A percentile compares a stretch with the other conserved stretches of the same genome.
Evolutionary conservation across 2,797 vertebrate genomes (phyloP).

Genomic region (Iguana delicatissima): DNA sequence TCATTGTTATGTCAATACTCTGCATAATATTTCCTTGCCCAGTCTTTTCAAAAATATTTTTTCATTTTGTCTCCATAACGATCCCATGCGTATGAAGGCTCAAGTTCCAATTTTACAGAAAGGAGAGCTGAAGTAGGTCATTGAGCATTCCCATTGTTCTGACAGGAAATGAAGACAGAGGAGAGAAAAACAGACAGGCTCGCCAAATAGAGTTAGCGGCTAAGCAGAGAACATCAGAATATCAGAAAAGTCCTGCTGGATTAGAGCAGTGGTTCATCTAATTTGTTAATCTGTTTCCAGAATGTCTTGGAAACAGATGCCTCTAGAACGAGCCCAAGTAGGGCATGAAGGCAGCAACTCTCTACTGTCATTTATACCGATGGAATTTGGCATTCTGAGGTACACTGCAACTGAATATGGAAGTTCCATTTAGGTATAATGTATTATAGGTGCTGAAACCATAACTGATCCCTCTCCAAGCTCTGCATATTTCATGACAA

Average conservation of each 20-base stretch:
- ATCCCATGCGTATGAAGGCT: neutral
- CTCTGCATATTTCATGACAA: neutral
- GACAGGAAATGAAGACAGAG: neutral
- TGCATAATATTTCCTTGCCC: neutral
- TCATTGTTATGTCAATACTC: neutral
- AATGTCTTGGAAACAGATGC: neutral
- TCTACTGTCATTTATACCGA: neutral
- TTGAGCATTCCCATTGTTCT: neutral
- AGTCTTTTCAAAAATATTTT: neutral
- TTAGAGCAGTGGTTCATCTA: neutral
- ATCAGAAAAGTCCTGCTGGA: neutral
- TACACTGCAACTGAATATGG: conserved; percentile 14
- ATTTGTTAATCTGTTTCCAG: neutral
- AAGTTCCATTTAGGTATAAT: neutral
- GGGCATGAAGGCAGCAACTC: neutral
- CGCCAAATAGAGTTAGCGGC: conserved; percentile 23
- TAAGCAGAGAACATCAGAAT: neutral
- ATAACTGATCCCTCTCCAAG: neutral
- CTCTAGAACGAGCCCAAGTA: neutral
- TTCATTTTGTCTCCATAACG: neutral
- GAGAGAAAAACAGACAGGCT: neutral
- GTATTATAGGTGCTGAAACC: neutral
- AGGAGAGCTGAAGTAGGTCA: conserved; percentile 20
- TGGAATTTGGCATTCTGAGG: neutral
- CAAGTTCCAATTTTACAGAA: conserved; percentile 2